Base-by-base conservation (phyloP, 1,140 invertebrate species). In the Drosophila ficusphila region DNA sequence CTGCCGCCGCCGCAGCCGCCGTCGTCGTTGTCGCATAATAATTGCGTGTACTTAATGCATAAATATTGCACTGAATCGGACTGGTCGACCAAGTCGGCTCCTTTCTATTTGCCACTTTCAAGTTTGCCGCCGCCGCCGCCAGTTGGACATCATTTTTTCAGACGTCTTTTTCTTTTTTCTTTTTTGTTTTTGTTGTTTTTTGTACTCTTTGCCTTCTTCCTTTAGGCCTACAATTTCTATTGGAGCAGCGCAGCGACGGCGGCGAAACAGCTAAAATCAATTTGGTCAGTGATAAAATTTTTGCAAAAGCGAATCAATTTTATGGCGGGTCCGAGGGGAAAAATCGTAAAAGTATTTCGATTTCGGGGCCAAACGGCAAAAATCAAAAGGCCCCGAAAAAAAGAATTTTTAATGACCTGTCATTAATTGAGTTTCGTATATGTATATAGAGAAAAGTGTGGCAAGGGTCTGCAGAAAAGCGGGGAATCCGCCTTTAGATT, bases 21-120 rank as follows among this genome's bases (percentile, higher is more conserved):
- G 81, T 73, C 39, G 62, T 19, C 44, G 60, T 73, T 86, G 82
- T 76, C 77, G 82, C 82, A 82, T 88, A 78, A 88, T 88, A 88
- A 88, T 88, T 88, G 82, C 82, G 77, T 81, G 82, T 88, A 89
- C 78, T 88, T 78, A 88, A 88, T 88, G 82, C 82, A 88, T 88
- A 86, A 86, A 88, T 86, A 89, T 88, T 79, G 77, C 79, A 60
- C 68, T 60, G 57, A 62, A 72, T 61, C 57, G 62, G 62, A 65
- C 57, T 64, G 58, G 62, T 33, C 38, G 23, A 31, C 57, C 39
- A 39, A 34, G 70, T 64, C 69, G 70, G 69, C 79, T 82, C 79
- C 79, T 83, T 83, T 83, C 79, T 82, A 83, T 83, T 83, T 83
- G 47, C 62, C 72, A 76, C 81, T 85, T 86, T 86, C 38, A 86